A percentile compares a stretch with the other conserved stretches of the same genome.
These are phyloP conservation scores for Ruditapes philippinarum DNA, from an alignment of 1,140 invertebrate species.

Conservation along the genomic window DNA sequence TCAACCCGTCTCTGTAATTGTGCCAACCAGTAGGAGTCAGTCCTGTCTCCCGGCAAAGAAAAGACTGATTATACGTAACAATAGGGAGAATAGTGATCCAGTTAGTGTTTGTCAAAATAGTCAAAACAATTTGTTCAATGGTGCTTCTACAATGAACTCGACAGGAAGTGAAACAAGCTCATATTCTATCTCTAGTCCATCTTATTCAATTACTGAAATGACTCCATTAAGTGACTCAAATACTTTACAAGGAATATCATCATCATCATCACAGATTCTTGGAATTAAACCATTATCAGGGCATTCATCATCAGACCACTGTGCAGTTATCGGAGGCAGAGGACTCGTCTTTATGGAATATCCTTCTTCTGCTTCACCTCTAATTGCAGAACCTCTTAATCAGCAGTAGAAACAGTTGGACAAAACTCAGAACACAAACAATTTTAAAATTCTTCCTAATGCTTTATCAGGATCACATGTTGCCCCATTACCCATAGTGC, in stretches of 20 bases:
- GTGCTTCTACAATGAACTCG: background rate
- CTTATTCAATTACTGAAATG: background rate
- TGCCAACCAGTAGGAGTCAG: conserved; percentile 57
- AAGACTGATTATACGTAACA: background rate
- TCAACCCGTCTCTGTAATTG: conserved; percentile 73
- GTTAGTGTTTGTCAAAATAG: background rate
- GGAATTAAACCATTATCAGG: conserved; percentile 56
- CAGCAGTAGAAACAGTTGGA: background rate
- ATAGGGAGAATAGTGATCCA: background rate
- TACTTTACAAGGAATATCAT: too few relatives aligned
- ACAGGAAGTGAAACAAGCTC: background rate
- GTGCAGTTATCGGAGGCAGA: background rate
- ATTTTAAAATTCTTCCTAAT: conserved; percentile 20
- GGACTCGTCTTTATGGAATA: background rate
- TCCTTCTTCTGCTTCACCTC: background rate
- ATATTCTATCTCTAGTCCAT: background rate
- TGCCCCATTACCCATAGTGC: background rate
- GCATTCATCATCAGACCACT: background rate
- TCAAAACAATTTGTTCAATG: background rate
- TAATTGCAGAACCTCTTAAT: background rate
- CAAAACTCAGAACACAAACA: background rate
- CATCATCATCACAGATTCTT: conserved; percentile 22
- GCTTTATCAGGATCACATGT: background rate
- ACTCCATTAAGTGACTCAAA: background rate
- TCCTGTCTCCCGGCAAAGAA: conserved; percentile 32